phyloP scores from a whole-genome alignment of 2,888 invertebrate species.

The Nesidiocoris tenuis region DNA sequence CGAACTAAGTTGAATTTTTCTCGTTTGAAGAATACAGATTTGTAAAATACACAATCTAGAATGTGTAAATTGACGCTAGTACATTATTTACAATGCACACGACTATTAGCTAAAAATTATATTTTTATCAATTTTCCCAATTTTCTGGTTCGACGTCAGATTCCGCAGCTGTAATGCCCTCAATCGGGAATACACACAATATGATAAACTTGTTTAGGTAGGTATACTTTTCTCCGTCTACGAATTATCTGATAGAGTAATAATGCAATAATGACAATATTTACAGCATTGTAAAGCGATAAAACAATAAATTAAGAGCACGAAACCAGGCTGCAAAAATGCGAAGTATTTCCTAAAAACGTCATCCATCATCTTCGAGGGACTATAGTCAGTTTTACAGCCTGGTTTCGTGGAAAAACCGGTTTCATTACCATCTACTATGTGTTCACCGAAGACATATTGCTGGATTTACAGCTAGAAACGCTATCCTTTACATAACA shows the following conservation, averaged over 20 bases:
- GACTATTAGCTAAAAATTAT: slow-evolving; percentile 27
- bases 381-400: background rate
- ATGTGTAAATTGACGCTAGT: slow-evolving; percentile 33
- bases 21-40: background rate
- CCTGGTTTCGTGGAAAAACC: background rate
- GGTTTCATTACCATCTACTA: background rate
- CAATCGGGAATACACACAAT: slow-evolving; percentile 32
- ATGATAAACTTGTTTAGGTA: slow-evolving; percentile 35
- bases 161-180: slow-evolving; percentile 28
- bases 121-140: background rate
- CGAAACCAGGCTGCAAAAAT: slow-evolving; percentile 28
- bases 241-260: slow-evolving; percentile 28
- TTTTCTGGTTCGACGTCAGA: slow-evolving; percentile 1
- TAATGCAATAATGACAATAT: slow-evolving; percentile 23
- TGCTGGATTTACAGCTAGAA: slow-evolving; percentile 31
- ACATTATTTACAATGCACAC: slow-evolving; percentile 34
- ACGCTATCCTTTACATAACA: slow-evolving; percentile 43
- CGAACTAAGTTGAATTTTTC: background rate
- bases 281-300: slow-evolving; percentile 30
- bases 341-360: background rate
- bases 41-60: background rate
- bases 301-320: slow-evolving; percentile 16
- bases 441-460: slow-evolving; percentile 5
- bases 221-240: slow-evolving; percentile 31
- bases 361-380: too few species aligned